Evolutionary conservation across 2,113 vertebrate genomes (phyloP).

Genomic region (Diadophis punctatus): DNA sequence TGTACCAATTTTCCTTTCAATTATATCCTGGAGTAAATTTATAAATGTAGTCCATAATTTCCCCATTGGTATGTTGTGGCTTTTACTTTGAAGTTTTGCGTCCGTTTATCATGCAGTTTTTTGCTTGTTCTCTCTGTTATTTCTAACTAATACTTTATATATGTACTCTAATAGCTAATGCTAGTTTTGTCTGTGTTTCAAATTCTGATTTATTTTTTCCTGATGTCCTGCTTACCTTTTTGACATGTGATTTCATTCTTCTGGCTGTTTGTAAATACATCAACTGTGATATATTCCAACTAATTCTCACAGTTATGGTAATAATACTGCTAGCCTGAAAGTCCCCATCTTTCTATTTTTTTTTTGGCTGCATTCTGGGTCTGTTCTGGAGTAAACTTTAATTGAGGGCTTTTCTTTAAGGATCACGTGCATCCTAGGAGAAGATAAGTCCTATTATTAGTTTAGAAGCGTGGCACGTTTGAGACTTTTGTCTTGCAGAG

Average conservation of each 20-base stretch:
- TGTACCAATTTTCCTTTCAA: background rate
- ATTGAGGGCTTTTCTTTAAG: conserved; percentile 62
- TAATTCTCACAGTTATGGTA: background rate
- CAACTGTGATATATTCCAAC: background rate
- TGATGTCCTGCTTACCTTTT: background rate
- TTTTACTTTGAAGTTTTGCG: background rate
- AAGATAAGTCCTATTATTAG: conserved; percentile 58
- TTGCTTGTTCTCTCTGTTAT: background rate
- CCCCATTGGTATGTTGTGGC: background rate
- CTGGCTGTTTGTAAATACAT: background rate
- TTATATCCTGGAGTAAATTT: background rate
- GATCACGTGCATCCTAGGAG: conserved; percentile 52
- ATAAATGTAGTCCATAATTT: background rate
- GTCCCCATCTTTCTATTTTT: background rate
- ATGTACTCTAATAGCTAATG: background rate
- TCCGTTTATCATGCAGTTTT: background rate
- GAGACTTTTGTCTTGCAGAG: conserved; percentile 42
- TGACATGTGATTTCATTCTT: background rate
- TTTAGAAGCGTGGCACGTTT: conserved; percentile 60
- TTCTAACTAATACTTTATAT: background rate
- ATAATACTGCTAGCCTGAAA: conserved; percentile 48
- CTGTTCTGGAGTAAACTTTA: conserved; percentile 55
- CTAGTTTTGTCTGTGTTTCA: background rate
- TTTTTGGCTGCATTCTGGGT: conserved; percentile 38
- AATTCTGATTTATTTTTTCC: background rate